Conservation (phyloP, 2,113 vertebrate genomes). For the Coptodon bakossiorum region DNA sequence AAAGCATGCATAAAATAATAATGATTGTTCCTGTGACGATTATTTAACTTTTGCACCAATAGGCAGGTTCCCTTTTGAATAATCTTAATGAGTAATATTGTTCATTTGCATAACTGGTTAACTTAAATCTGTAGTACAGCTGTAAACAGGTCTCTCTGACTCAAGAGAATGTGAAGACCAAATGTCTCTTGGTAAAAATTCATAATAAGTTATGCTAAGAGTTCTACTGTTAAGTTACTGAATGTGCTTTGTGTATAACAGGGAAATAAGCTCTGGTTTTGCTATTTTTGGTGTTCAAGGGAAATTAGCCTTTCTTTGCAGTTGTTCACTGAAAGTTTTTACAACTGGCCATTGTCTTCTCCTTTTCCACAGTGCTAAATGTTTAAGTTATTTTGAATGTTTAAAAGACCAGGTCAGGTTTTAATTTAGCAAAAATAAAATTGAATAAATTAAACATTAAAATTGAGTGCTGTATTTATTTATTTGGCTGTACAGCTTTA, state of each 20-base stretch:
- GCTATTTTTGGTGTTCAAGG: conserved; percentile 47
- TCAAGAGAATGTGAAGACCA: conserved; percentile 31
- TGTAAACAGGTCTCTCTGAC: conserved; percentile 3
- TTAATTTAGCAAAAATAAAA: conserved; percentile 7
- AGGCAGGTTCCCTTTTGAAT: conserved; percentile 17
- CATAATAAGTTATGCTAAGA: neutral
- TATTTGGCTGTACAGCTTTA: neutral
- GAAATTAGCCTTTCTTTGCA: conserved; percentile 29
- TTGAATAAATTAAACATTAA: conserved; percentile 31
- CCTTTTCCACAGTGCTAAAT: conserved; percentile 11
- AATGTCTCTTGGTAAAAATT: neutral
- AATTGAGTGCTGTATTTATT: neutral
- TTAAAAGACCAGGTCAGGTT: conserved; percentile 31
- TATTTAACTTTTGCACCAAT: neutral
- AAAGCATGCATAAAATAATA: neutral
- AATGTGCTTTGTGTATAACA: conserved; percentile 22
- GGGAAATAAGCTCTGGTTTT: neutral
- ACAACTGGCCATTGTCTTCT: neutral
- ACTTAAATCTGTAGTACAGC: neutral
- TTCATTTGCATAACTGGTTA: neutral
- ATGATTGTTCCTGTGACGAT: neutral
- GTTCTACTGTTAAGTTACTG: neutral
- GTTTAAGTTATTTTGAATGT: conserved; percentile 43
- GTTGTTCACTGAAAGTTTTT: conserved; percentile 3
- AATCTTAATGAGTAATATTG: neutral